These are phyloP conservation scores for Pipistrellus pygmaeus DNA, from an alignment of 2,797 vertebrate species.

Conservation along the genomic window DNA sequence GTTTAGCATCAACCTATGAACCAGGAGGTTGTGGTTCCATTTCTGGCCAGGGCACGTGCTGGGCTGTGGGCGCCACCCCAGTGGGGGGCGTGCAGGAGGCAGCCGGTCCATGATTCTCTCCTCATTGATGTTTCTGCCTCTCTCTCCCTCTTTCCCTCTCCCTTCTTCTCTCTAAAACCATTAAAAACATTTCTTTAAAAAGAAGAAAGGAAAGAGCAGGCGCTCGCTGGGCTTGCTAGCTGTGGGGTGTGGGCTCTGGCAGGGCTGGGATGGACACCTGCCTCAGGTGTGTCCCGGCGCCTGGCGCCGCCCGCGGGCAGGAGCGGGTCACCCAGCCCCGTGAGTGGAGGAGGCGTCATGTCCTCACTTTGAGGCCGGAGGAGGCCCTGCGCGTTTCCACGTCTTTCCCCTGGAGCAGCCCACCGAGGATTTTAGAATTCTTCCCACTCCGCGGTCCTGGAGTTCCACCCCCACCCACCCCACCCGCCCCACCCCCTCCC, in stretches of 20 bases:
- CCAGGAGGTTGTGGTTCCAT: neutral
- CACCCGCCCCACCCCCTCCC: accelerated
- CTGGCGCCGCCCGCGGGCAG: neutral
- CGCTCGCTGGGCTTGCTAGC: neutral
- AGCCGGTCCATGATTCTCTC: no score
- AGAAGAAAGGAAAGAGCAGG: neutral
- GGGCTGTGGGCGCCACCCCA: no score
- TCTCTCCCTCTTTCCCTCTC: no score
- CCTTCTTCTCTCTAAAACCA: no score
- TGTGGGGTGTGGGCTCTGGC: neutral
- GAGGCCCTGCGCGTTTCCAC: neutral
- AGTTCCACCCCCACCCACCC: no score
- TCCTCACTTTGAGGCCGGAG: neutral
- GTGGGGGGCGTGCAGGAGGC: no score
- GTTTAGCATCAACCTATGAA: neutral
- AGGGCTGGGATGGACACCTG: neutral
- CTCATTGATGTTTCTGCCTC: no score
- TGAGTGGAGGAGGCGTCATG: neutral
- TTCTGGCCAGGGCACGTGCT: no score
- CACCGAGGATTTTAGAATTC: neutral
- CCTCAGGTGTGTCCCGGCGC: neutral
- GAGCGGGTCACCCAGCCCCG: neutral
- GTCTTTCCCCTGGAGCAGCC: neutral
- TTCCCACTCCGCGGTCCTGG: neutral
- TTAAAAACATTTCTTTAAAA: no score